These are phyloP conservation scores for Python bivittatus DNA, from an alignment of 2,113 vertebrate species.

Conservation along the genomic window DNA sequence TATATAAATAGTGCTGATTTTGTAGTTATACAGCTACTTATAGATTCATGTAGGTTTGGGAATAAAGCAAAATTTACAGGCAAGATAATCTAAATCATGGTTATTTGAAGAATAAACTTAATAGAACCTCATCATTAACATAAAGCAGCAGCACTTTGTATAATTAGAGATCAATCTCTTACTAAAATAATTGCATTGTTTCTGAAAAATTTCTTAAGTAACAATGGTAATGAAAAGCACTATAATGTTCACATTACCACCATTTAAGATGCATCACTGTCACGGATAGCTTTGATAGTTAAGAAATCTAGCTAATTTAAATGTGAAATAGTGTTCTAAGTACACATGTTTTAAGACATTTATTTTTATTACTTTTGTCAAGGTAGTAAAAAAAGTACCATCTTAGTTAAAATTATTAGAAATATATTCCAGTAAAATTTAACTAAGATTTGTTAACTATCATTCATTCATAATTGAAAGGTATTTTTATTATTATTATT, in stretches of 20 bases:
- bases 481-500: not conserved
- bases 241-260: slow-evolving; percentile 18
- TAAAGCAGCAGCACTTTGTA: not conserved
- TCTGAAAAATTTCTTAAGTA: slow-evolving; percentile 12
- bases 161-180: not conserved
- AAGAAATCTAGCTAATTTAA: slow-evolving; percentile 1
- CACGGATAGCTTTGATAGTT: slow-evolving; percentile 15
- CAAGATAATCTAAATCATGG: not conserved
- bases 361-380: not conserved
- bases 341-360: not conserved
- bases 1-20: not conserved
- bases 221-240: not conserved
- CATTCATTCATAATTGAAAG: slow-evolving; percentile 1
- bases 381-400: too few species aligned
- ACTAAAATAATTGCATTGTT: not conserved
- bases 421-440: too few species aligned
- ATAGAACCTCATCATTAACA: slow-evolving; percentile 1
- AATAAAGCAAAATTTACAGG: not conserved
- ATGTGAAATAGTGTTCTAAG: not conserved
- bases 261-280: not conserved
- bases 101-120: not conserved
- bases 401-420: too few species aligned
- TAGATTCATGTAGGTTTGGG: not conserved
- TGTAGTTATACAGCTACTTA: not conserved
- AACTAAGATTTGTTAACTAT: not conserved